Evolutionary conservation across 2,113 vertebrate species (phyloP).

Genomic region (Lophius piscatorius): DNA sequence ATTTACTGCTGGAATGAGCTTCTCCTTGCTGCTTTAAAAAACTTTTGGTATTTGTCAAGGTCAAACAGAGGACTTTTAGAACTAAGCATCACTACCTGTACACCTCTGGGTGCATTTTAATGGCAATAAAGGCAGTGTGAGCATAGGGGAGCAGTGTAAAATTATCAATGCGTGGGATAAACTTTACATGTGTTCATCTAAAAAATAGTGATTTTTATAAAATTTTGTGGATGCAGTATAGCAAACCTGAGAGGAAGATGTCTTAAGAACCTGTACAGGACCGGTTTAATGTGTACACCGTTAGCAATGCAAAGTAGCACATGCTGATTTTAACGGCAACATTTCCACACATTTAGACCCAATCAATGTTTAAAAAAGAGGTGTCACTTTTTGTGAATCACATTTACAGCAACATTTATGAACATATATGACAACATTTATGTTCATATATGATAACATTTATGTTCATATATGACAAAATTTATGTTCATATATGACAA

Average conservation of each 20-base stretch:
- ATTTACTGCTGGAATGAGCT: constrained; percentile 49
- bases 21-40: constrained; percentile 14
- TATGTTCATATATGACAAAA: too few relatives aligned
- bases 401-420: background rate
- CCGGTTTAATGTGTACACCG: constrained; percentile 1
- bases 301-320: background rate
- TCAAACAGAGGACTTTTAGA: constrained; percentile 21
- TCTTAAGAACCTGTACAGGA: background rate
- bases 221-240: background rate
- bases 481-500: too few relatives aligned
- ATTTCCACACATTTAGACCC: too few relatives aligned
- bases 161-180: constrained; percentile 6
- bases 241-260: background rate
- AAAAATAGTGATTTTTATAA: constrained; percentile 10
- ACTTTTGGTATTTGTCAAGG: constrained; percentile 20
- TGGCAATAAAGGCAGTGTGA: constrained; percentile 1
- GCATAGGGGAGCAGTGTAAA: background rate
- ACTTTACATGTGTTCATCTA: constrained; percentile 21
- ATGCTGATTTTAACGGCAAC: too few relatives aligned
- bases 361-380: too few relatives aligned
- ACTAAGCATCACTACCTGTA: constrained; percentile 1
- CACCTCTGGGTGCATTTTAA: constrained; percentile 15
- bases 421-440: too few relatives aligned
- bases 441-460: too few relatives aligned
- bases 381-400: too few relatives aligned